Conservation (phyloP, 2,113 vertebrate species). For the Empidonax alnorum region DNA sequence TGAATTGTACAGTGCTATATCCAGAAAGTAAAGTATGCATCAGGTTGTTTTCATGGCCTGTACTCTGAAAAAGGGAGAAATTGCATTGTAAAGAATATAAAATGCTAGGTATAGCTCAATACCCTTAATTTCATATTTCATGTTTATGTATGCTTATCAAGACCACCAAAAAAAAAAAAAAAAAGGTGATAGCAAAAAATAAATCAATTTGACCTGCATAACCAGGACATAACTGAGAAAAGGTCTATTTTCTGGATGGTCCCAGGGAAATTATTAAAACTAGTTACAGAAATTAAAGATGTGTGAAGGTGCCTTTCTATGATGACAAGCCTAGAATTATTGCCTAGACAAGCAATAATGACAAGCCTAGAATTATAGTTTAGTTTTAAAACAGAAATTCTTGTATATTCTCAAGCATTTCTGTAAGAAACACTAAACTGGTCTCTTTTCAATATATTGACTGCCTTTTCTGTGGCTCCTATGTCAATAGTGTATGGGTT, state of each 20-base stretch:
- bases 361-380: slow-evolving; percentile 63
- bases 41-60: neutral
- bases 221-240: slow-evolving; percentile 44
- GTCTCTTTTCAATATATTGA: slow-evolving; percentile 28
- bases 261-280: slow-evolving; percentile 66
- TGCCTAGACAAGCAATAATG: slow-evolving; percentile 47
- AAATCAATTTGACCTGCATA: slow-evolving; percentile 59
- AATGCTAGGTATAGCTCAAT: slow-evolving; percentile 41
- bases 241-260: slow-evolving; percentile 49
- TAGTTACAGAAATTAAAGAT: slow-evolving; percentile 68
- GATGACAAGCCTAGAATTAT: slow-evolving; percentile 58
- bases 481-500: neutral
- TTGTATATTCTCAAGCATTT: slow-evolving; percentile 34
- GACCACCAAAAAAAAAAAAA: neutral
- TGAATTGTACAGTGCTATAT: neutral
- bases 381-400: slow-evolving; percentile 53
- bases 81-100: slow-evolving; percentile 26
- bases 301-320: slow-evolving; percentile 66
- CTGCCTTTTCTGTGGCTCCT: neutral
- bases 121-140: slow-evolving; percentile 17
- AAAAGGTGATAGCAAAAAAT: slow-evolving; percentile 49
- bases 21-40: neutral
- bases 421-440: slow-evolving; percentile 1
- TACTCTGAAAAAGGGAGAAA: neutral
- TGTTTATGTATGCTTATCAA: slow-evolving; percentile 53